Evolutionary conservation across 2,797 vertebrate species (phyloP).

Genomic region (Tachyglossus aculeatus): DNA sequence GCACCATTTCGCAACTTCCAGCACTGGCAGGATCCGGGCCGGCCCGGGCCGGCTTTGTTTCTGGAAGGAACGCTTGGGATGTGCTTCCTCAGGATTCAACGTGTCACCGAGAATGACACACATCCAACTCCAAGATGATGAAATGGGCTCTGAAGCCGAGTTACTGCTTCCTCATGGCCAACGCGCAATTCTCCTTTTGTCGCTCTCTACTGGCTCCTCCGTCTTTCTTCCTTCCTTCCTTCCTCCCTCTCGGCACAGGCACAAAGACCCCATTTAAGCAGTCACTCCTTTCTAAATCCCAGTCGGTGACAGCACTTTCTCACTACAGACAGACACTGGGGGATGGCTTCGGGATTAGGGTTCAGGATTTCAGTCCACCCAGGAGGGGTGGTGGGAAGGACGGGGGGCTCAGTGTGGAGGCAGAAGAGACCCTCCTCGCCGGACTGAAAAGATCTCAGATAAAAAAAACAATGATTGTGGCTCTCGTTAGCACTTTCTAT

Average conservation of each 20-base stretch:
- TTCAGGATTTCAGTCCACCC: conserved; percentile 17
- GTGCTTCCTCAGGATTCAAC: conserved; percentile 19
- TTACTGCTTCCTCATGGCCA: background rate
- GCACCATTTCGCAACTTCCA: conserved; percentile 3
- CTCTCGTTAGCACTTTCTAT: too few relatives aligned
- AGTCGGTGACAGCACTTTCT: background rate
- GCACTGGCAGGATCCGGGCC: background rate
- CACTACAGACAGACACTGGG: conserved; percentile 6
- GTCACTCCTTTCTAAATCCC: background rate
- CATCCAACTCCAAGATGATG: background rate
- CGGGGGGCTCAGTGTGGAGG: too few relatives aligned
- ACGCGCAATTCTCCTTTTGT: conserved; percentile 20
- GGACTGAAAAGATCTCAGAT: too few relatives aligned
- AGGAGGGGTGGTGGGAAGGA: conserved; percentile 10
- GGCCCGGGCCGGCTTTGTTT: background rate
- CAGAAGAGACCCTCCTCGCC: too few relatives aligned
- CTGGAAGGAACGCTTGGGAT: background rate
- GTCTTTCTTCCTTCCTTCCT: background rate
- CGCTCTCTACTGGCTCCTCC: background rate
- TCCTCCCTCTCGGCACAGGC: too few relatives aligned
- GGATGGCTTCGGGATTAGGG: conserved; percentile 13
- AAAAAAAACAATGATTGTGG: too few relatives aligned
- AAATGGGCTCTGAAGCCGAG: background rate
- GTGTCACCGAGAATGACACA: too few relatives aligned
- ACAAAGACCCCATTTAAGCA: conserved; percentile 29